A percentile compares a stretch with the other conserved stretches of the same genome.
These are phyloP conservation scores for Thinocorus orbignyianus DNA, from an alignment of 2,113 vertebrate species.

Conservation along the genomic window DNA sequence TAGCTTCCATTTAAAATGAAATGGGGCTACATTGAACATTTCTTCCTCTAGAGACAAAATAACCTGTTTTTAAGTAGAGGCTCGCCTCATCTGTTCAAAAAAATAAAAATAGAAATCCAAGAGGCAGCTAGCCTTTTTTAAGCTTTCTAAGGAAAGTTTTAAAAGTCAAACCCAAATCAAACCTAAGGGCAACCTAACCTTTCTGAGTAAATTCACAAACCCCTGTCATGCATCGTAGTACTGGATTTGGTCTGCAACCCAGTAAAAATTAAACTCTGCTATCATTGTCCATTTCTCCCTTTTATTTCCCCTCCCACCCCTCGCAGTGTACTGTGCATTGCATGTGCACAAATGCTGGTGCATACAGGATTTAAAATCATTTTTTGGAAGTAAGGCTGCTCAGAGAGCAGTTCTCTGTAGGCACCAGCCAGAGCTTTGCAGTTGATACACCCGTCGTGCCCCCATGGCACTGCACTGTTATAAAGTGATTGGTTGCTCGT, in stretches of 20 bases:
- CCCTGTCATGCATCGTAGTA: fast-evolving
- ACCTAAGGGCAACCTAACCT: background rate
- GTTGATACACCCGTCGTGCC: background rate
- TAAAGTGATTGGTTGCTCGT: background rate
- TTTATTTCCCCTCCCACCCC: background rate
- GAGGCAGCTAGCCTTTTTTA: background rate
- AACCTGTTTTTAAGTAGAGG: background rate
- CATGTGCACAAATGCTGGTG: background rate
- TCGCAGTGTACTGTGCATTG: too few species aligned
- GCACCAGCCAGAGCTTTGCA: background rate
- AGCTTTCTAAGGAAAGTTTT: background rate
- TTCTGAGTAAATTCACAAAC: background rate
- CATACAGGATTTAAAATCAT: background rate
- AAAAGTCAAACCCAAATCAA: background rate
- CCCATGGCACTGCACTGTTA: background rate
- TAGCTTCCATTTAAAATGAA: conserved; percentile 25
- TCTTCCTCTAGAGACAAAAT: conserved; percentile 11
- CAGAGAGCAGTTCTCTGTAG: background rate
- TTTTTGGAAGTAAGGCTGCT: background rate
- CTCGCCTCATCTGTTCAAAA: background rate
- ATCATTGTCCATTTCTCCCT: background rate
- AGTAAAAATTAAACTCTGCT: background rate
- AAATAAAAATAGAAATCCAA: background rate
- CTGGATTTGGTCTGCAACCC: background rate
- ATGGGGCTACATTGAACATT: background rate